Evolutionary conservation across 2,113 vertebrate genomes (phyloP).

Genomic region (Phrynocephalus versicolor): DNA sequence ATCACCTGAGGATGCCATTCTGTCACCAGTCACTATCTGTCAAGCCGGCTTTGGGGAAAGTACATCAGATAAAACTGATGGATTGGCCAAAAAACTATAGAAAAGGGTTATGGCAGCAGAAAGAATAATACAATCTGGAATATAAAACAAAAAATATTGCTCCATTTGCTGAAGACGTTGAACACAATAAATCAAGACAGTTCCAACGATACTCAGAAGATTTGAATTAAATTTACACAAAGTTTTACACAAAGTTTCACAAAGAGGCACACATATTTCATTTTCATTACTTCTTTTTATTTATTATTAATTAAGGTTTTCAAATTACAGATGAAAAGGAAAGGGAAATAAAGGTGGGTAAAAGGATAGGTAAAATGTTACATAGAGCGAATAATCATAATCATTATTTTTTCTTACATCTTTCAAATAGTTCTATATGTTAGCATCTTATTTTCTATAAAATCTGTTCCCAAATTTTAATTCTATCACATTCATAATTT

Average conservation of each 20-base stretch:
- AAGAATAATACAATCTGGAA: constrained; percentile 12
- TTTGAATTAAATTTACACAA: constrained; percentile 14
- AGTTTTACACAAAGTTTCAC: background rate
- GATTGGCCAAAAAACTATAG: background rate
- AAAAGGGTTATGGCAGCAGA: background rate
- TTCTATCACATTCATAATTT: too few relatives aligned
- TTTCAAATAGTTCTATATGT: too few relatives aligned
- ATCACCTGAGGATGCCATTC: background rate
- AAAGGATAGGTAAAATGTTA: too few relatives aligned
- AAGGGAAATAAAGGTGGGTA: too few relatives aligned
- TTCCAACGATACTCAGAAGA: background rate
- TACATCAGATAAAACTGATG: constrained; percentile 3
- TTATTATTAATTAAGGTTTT: too few relatives aligned
- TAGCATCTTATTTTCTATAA: too few relatives aligned
- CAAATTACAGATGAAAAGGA: too few relatives aligned
- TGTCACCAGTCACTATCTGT: background rate
- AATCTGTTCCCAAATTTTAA: too few relatives aligned
- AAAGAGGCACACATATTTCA: too few relatives aligned
- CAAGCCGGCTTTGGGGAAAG: background rate
- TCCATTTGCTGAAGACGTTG: constrained; percentile 54
- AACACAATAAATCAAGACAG: constrained; percentile 47
- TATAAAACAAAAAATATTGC: constrained; percentile 36
- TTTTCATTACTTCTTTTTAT: too few relatives aligned
- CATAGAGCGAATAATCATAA: too few relatives aligned
- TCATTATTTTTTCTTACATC: too few relatives aligned